Evolutionary conservation across 1,140 invertebrate genomes (phyloP), one percentile per base, ranked within the genome.

Genomic region (Euborellia annulipes): DNA sequence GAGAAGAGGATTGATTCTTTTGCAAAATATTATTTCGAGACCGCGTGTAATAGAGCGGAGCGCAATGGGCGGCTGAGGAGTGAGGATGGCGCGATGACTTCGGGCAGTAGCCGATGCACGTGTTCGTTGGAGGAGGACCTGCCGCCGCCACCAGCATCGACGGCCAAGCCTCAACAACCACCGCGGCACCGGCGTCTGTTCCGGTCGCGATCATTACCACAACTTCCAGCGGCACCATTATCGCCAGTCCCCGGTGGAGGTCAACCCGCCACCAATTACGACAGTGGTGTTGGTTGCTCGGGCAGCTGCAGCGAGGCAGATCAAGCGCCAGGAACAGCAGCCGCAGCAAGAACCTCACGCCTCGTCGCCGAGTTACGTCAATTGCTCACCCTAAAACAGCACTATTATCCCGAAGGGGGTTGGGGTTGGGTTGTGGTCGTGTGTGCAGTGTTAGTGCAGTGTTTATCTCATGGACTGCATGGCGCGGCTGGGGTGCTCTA

Each of bases 391-490:
- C 62, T 79, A 3, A 62, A 58, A 48, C 70, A 73, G 51, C 72
- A 78, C 54, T 76, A 75, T 57, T 78, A 76, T 52, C 76, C 76
- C 0, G 76, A 78, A 56, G 75, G 70, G 30, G 73, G 75, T 41
- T 79, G 76, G 76, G 76, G 76, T 11, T 78, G 75, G 75, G 62
- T 76, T 43, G 62, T 78, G 34, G 62, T 70, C 2, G 53, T 62
- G 8, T 66, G 68, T 9, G 64, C 67, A 16, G 60, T 74, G 27
- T 51, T 71, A 19, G 69, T 71, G 32, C 67, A 73, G 51, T 54
- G 70, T 27, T 54, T 76, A 27, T 56, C 62, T 21, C 67, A 66
- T 48, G 71, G 70, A 3, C 54, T 71, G 21, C 70, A 72, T 45
- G 61, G 62, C 44, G 62, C 64, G 20, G 62, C 57, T 32, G 69